Base-by-base conservation (phyloP, 2,113 vertebrate genomes). In the Carlito syrichta region DNA sequence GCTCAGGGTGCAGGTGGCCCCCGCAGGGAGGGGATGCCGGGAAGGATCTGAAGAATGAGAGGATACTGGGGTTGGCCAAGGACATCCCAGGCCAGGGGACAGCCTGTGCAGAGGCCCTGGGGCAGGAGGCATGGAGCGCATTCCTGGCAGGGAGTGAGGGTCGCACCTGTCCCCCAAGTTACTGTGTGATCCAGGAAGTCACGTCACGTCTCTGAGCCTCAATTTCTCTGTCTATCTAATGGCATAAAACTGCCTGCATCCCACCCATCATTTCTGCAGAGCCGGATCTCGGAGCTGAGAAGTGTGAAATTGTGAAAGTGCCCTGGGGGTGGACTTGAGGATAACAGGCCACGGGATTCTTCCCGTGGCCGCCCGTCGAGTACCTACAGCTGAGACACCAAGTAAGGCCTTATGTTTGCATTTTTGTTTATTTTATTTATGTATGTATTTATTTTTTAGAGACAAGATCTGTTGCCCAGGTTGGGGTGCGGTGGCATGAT, bases 1-100 rank as follows among this genome's bases (percentile, higher is more conserved):
- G 40, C 58, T 86, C 9, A 0, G 48, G 2, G 20, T 1, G 2
- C 30, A 43, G 22, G 14, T 3, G 45, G 38, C 22, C 4, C 32
- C 45, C 62, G 10, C 10, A 5, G 63, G 62, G 43, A 45, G 8
- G 14, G 10, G 6, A 40, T 27, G 1, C 20, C 32, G 79, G 14
- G 54, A 5, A 74, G 77, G 8, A 27, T 78, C 12, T 69, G 48
- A 43, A 78, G 23, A n/a, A 8, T 54, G 22, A 54, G 76, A 9
- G 38, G 38, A n/a, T 27, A 10, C 30, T 32, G n/a, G 68, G 13
- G 25, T 2, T 17, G 22, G 4, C 17, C 12, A 84, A 81, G 87
- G 48, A 20, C 43, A 27, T 22, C 23, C 4, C 13, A 38, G 45
- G n/a, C 8, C 2, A 2, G 48, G 54, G 25, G 43, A 1, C 27